Percentiles rank a stretch among this genome's conserved stretches.
These are phyloP conservation scores for Phania funesta DNA, from an alignment of 2,888 invertebrate species.

Conservation along the genomic window DNA sequence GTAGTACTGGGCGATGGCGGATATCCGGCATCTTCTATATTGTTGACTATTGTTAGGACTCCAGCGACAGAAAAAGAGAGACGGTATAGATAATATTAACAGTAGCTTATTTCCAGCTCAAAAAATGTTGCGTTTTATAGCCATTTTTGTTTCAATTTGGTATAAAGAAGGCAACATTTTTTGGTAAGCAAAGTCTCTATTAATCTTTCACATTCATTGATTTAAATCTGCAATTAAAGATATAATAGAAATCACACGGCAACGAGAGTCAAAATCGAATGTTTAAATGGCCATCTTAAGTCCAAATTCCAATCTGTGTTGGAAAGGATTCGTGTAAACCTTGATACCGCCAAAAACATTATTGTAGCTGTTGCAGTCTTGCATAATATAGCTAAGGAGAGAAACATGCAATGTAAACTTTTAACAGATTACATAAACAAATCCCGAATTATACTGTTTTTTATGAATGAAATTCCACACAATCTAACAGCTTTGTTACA, in stretches of 20 bases:
- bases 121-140: too few species aligned
- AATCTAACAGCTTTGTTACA: slow-evolving; percentile 7
- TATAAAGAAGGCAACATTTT: not conserved
- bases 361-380: slow-evolving; percentile 38
- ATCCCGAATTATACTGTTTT: too few species aligned
- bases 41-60: slow-evolving; percentile 12
- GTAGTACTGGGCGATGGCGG: slow-evolving; percentile 45
- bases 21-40: slow-evolving; percentile 16
- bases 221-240: not conserved
- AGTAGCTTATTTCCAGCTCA: not conserved
- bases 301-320: slow-evolving; percentile 28
- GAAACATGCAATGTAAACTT: slow-evolving; percentile 14
- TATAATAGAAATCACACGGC: slow-evolving; percentile 44
- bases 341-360: slow-evolving; percentile 26
- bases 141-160: too few species aligned
- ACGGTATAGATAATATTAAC: not conserved
- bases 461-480: not conserved
- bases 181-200: not conserved
- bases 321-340: slow-evolving; percentile 43
- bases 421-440: not conserved
- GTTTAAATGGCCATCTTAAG: slow-evolving; percentile 2
- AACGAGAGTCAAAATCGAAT: slow-evolving; percentile 37
- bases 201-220: not conserved
- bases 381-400: slow-evolving; percentile 29
- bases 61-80: slow-evolving; percentile 17